A percentile compares a stretch with the other conserved stretches of the same genome.
phyloP scores from a whole-genome alignment of 2,113 vertebrate genomes.

The Hystrix cristata region DNA sequence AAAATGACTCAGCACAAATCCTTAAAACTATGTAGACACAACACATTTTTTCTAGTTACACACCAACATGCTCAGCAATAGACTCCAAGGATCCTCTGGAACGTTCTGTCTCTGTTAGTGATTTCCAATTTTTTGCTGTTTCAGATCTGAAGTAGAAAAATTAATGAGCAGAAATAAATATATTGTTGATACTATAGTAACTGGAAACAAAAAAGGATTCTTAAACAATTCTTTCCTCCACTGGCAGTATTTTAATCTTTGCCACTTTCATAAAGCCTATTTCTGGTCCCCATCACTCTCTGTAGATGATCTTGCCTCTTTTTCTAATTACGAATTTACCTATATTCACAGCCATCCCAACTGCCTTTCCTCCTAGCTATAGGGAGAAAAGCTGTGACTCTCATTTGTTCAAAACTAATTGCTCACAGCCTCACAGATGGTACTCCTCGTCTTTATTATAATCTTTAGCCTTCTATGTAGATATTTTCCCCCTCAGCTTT shows the following conservation, averaged over 20 bases:
- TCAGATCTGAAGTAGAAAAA: conserved; percentile 89
- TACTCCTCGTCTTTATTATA: background rate
- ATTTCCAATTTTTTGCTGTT: conserved; percentile 89
- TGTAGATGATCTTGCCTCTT: background rate
- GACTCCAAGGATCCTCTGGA: conserved; percentile 87
- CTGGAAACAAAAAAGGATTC: conserved; percentile 8
- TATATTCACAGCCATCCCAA: background rate
- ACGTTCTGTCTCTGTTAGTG: conserved; percentile 88
- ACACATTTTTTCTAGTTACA: conserved; percentile 67
- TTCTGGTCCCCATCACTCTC: background rate
- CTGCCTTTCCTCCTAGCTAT: background rate
- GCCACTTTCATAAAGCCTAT: background rate
- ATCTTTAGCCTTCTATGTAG: background rate
- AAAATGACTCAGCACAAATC: conserved; percentile 62
- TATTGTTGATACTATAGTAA: conserved; percentile 37
- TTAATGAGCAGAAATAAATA: conserved; percentile 55
- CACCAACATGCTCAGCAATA: conserved; percentile 90
- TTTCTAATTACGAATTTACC: conserved; percentile 26
- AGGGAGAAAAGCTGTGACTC: background rate
- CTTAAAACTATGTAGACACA: background rate
- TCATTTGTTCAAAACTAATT: background rate
- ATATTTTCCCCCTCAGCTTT: background rate
- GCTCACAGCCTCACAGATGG: background rate
- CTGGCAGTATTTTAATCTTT: background rate
- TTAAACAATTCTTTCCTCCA: conserved; percentile 5